Conservation (phyloP, 2,113 vertebrate species). For the Ailurus styani region DNA sequence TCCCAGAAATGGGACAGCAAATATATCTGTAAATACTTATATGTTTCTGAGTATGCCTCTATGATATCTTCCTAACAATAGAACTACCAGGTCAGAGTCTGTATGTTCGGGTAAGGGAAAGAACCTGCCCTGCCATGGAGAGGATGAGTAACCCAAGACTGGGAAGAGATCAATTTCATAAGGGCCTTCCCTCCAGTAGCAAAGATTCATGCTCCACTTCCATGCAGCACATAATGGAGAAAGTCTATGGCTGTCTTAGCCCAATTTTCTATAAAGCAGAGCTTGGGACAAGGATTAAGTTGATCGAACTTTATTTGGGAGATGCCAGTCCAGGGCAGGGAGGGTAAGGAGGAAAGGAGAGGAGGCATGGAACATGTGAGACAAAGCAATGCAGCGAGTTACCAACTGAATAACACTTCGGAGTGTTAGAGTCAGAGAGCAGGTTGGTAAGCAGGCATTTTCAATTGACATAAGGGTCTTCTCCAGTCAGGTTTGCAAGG, state of each 20-base stretch:
- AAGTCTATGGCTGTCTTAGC: background rate
- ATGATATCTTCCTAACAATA: background rate
- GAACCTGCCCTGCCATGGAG: background rate
- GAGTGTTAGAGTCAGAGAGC: background rate
- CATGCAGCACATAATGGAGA: background rate
- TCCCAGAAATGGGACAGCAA: background rate
- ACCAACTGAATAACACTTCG: background rate
- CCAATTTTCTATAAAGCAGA: background rate
- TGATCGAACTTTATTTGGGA: background rate
- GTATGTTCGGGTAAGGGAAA: background rate
- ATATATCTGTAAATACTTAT: background rate
- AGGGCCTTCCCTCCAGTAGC: accelerated
- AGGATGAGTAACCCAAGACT: background rate
- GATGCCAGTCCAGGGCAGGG: background rate
- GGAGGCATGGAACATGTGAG: background rate
- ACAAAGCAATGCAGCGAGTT: no score
- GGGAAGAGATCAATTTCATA: background rate
- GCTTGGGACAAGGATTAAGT: background rate
- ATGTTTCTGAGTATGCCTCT: background rate
- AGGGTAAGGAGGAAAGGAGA: background rate
- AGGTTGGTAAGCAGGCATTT: background rate
- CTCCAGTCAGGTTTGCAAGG: background rate
- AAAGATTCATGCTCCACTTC: background rate
- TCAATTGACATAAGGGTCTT: background rate
- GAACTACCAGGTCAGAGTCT: background rate